Evolutionary conservation across 2,113 vertebrate species (phyloP).

Genomic region (Lepidothrix coronata): DNA sequence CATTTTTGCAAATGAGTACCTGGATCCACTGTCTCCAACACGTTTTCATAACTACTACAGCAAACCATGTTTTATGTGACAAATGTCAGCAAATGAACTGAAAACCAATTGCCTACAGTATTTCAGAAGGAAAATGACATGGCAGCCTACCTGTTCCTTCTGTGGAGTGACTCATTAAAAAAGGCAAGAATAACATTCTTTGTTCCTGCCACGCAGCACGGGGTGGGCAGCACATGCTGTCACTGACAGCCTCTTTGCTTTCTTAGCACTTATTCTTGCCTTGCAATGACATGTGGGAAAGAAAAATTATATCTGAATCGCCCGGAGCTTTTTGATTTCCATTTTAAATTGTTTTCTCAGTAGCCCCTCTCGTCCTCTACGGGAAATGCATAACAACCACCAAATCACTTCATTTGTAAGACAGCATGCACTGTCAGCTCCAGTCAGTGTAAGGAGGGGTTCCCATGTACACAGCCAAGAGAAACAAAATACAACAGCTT

Average conservation of each 20-base stretch:
- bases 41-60: not conserved
- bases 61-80: not conserved
- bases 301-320: not conserved
- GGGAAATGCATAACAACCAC: not conserved
- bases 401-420: not conserved
- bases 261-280: not conserved
- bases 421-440: not conserved
- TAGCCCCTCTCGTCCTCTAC: not conserved
- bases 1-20: conserved; percentile 10
- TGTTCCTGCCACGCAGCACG: conserved; percentile 2
- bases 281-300: not conserved
- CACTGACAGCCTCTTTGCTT: conserved; percentile 20
- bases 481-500: not conserved
- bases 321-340: not conserved
- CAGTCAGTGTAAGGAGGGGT: not conserved
- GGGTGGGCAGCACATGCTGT: conserved; percentile 12
- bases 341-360: not conserved
- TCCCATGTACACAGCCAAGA: not conserved
- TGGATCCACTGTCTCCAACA: not conserved
- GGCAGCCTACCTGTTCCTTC: conserved; percentile 9
- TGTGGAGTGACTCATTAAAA: not conserved
- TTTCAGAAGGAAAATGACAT: not conserved
- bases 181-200: not conserved
- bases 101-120: not conserved
- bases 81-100: conserved; percentile 27